Evolutionary conservation across 2,888 invertebrate genomes (phyloP).

Genomic region (Mycalesis mineus): DNA sequence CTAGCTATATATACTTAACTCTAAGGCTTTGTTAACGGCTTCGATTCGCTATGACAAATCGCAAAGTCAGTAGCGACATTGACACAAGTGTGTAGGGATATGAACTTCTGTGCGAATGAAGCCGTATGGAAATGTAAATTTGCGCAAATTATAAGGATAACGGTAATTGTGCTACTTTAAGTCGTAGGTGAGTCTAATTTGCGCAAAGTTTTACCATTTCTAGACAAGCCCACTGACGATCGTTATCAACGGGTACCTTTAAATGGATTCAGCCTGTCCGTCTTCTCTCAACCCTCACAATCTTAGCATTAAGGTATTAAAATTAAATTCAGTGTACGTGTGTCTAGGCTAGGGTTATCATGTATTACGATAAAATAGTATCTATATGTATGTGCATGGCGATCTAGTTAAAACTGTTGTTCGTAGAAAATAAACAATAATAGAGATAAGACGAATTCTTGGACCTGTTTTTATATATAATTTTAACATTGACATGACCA

Average conservation of each 20-base stretch:
- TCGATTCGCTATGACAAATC: background rate
- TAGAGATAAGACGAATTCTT: slow-evolving; percentile 53
- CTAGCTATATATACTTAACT: slow-evolving; percentile 43
- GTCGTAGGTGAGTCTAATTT: no score
- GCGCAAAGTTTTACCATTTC: background rate
- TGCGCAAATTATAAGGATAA: no score
- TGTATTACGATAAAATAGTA: slow-evolving; percentile 53
- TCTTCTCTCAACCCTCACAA: slow-evolving; percentile 46
- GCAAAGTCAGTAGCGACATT: background rate
- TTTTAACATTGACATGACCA: slow-evolving; percentile 54
- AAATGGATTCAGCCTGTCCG: slow-evolving; percentile 50
- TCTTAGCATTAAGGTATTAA: slow-evolving; percentile 52
- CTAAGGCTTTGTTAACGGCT: background rate
- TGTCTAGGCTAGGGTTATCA: slow-evolving; percentile 67
- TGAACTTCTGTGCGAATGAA: background rate
- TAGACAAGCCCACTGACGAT: slow-evolving; percentile 12
- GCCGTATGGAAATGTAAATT: no score
- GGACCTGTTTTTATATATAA: slow-evolving; percentile 45
- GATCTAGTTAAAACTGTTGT: slow-evolving; percentile 70
- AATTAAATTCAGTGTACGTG: slow-evolving; percentile 62
- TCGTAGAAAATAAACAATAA: slow-evolving; percentile 74
- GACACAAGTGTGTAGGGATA: background rate
- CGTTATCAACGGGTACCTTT: slow-evolving; percentile 40
- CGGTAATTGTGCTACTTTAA: no score
- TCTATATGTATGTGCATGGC: slow-evolving; percentile 71